A percentile compares a stretch with the other conserved stretches of the same genome.
These are phyloP conservation scores for Galerucella pusilla DNA, from an alignment of 2,888 invertebrate species.

Conservation along the genomic window DNA sequence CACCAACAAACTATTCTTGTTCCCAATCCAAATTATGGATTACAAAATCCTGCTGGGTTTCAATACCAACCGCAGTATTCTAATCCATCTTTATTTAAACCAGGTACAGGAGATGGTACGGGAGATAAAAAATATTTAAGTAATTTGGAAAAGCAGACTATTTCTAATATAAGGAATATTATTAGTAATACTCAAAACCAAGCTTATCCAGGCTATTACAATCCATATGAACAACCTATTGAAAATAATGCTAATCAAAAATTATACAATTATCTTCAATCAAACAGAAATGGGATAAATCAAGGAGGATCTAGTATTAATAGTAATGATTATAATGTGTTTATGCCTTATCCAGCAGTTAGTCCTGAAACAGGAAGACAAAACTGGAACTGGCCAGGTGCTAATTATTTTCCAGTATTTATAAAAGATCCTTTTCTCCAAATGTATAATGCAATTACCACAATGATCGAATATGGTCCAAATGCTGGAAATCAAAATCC, in stretches of 20 bases:
- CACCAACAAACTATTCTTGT: slow-evolving; percentile 60
- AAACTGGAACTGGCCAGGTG: slow-evolving; percentile 67
- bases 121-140: slow-evolving; percentile 31
- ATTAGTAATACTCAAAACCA: slow-evolving; percentile 47
- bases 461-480: slow-evolving; percentile 71
- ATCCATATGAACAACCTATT: slow-evolving; percentile 40
- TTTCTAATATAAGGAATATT: slow-evolving; percentile 59
- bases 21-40: slow-evolving; percentile 44
- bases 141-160: slow-evolving; percentile 54
- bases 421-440: slow-evolving; percentile 70
- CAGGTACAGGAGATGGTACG: slow-evolving; percentile 3
- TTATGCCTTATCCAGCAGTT: slow-evolving; percentile 35
- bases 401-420: slow-evolving; percentile 69
- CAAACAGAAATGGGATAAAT: neutral
- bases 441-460: slow-evolving; percentile 68
- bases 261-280: neutral
- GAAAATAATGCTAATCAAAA: slow-evolving; percentile 21
- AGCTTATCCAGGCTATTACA: slow-evolving; percentile 35
- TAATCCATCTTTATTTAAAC: slow-evolving; percentile 13
- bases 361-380: slow-evolving; percentile 46
- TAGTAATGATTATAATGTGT: slow-evolving; percentile 37
- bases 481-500: slow-evolving; percentile 63
- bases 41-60: slow-evolving; percentile 21
- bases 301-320: slow-evolving; percentile 16
- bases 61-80: neutral